Evolutionary conservation across 2,888 invertebrate species (phyloP), one percentile per base, ranked within the genome.

Genomic region (Oxycera nigricornis): DNA sequence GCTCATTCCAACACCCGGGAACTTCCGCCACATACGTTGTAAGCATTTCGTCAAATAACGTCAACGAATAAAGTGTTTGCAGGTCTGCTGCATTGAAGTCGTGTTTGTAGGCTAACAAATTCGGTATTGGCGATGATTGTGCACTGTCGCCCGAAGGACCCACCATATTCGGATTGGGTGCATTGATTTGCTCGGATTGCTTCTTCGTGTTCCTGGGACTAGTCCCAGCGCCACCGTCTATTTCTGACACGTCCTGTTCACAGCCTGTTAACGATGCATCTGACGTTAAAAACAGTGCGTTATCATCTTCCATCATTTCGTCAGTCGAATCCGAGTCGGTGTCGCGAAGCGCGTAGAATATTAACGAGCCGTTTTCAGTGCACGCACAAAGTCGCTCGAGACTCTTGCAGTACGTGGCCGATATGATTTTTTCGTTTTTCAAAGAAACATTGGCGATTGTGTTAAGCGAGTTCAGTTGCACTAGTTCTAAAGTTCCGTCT

Each of bases 1-100:
- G 89, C 83, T 96, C 96, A 78, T 92, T 93, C 97, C 97, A 97
- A 84, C 96, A 96, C 2, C 95, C 92, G 0, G 96, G 95, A 2
- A 96, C 95, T 17, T 95, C 95, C 0, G 95, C 95, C 72, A 93
- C 91, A 83, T 94, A 96, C 0, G 90, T 80, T 0, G 84, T 84
- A 6, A 84, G 76, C 77, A 82, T 83, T 57, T 89, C 89, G 77
- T 94, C 94, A 81, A 94, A 94, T 77, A 91, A 90, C 1, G 93
- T 94, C 73, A 96, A 85, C 50, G 90, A 88, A 79, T 93, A 91
- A 68, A 96, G 86, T 14, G 88, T 87, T 78, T 90, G 89, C 78
- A 94, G 85, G 81, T 91, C 91, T n/a, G 85, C 82, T 57, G 87
- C 82, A 0, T 88, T 87, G 39, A 91, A 81, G 75, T 88, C 88